Evolutionary conservation across 92 coral and sea anemone genomes (phyloP).

Genomic region (Zoanthus sansibaricus): DNA sequence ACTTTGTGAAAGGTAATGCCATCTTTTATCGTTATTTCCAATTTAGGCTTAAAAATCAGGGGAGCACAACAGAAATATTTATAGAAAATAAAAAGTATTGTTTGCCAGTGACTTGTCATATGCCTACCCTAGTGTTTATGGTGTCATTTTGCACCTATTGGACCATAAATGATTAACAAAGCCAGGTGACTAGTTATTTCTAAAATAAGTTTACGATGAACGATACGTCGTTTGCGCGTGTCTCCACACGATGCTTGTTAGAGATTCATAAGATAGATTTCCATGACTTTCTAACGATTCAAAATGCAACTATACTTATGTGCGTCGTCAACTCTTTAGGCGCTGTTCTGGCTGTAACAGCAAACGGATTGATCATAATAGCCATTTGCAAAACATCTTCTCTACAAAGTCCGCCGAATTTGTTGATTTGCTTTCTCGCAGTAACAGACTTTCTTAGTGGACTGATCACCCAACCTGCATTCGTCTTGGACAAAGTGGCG

Average conservation of each 20-base stretch:
- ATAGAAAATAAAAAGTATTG: too few relatives aligned
- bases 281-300: background rate
- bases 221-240: slow-evolving; percentile 3
- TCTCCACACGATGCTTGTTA: slow-evolving; percentile 23
- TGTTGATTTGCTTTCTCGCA: slow-evolving; percentile 12
- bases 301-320: slow-evolving; percentile 32
- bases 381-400: slow-evolving; percentile 25
- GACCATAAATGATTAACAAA: slow-evolving; percentile 7
- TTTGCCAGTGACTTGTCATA: background rate
- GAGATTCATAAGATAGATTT: slow-evolving; percentile 31
- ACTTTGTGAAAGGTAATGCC: too few relatives aligned
- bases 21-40: too few relatives aligned
- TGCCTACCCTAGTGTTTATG: background rate
- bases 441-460: slow-evolving; percentile 36
- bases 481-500: slow-evolving; percentile 40
- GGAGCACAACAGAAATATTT: too few relatives aligned
- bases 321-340: slow-evolving; percentile 26
- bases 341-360: slow-evolving; percentile 29
- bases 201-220: slow-evolving; percentile 1
- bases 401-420: slow-evolving; percentile 36
- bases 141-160: background rate
- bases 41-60: too few relatives aligned
- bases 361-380: slow-evolving; percentile 19
- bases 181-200: background rate
- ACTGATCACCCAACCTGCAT: slow-evolving; percentile 31